Evolutionary conservation across 2,888 invertebrate species (phyloP), one percentile per base, ranked within the genome.

Genomic region (Monochamus alternatus): DNA sequence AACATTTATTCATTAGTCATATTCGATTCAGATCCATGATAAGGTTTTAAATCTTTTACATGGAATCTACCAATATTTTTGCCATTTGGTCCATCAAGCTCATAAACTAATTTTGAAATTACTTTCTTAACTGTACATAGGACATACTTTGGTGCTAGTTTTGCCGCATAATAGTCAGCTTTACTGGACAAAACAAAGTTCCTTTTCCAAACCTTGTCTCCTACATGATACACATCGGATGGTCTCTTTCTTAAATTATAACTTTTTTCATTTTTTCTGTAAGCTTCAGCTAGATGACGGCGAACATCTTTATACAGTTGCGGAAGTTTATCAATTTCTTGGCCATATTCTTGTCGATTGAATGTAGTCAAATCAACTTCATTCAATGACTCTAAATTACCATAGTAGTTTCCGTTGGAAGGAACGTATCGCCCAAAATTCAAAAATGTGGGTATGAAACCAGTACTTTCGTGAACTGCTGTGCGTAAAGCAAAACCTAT

Each of bases 381-480:
- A 47, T 65, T 60, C 43, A 43, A 10, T n/a, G 68, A 62, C 5
- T 66, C 31, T 12, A 75, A 14, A 9, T 59, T 58, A n/a, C 73
- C 64, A 63, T 77, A 80, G 71, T 74, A 78, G 12, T 73, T 55
- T 30, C 78, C 76, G 38, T 44, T n/a, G 3, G 75, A 10, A 0
- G 73, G 79, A 4, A 77, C 74, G 44, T 76, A 73, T 44, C 77
- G 44, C 14, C 78, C 80, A 76, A 78, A 80, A 67, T 76, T 79
- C 5, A 80, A 59, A 63, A 68, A 67, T 4, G 69, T 73, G 3
- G 77, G 78, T 12, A 63, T 74, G 63, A 52, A 75, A 32, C 78
- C 76, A n/a, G 81, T 77, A 1, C 68, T 60, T 62, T 80, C 79
- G 14, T 81, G 78, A 14, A 73, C 67, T 0, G 79, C 65, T 5